Evolutionary conservation across 2,888 invertebrate genomes (phyloP), one percentile per base, ranked within the genome.

Genomic region (Melieria picta): DNA sequence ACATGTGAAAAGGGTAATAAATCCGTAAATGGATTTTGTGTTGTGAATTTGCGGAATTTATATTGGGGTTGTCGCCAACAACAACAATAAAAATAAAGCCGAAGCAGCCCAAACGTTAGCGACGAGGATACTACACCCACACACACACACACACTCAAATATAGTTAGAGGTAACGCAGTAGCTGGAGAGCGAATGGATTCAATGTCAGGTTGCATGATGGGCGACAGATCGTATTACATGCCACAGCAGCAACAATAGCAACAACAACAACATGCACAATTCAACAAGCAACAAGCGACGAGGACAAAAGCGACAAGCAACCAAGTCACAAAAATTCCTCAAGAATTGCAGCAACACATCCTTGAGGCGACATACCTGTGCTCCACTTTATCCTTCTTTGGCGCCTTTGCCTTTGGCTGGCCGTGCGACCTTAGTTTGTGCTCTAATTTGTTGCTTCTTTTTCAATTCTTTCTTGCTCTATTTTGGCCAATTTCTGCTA

Each of bases 1-100:
- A 30, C 30, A 11, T 50, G 45, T 65, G 74, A 76, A 71, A 74
- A 73, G 77, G 76, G 77, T 76, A 79, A 80, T 79, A 81, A 81
- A 81, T 82, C 77, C 77, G 68, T 77, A 80, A 81, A 81, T 81
- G 80, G 82, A 81, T 81, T 82, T 81, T 76, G 72, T 77, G 80
- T 80, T 77, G 76, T 80, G 80, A 81, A 82, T 80, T 79, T 79
- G 75, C 73, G 80, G 81, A 81, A 81, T 81, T 81, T 81, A 80
- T 82, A 81, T 82, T 81, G 80, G 72, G 76, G 30, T 30, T 30
- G 30, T 30, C 30, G 30, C 30, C 30, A 30, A 30, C 30, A 30
- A 30, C 30, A 30, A 30, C 30, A 30, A 30, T 30, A 30, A 30
- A 1, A 30, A 30, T 30, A 30, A 30, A 30, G 30, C 30, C 30